Evolutionary conservation across 2,797 vertebrate species (phyloP).

Genomic region (Threskiornis aethiopicus): DNA sequence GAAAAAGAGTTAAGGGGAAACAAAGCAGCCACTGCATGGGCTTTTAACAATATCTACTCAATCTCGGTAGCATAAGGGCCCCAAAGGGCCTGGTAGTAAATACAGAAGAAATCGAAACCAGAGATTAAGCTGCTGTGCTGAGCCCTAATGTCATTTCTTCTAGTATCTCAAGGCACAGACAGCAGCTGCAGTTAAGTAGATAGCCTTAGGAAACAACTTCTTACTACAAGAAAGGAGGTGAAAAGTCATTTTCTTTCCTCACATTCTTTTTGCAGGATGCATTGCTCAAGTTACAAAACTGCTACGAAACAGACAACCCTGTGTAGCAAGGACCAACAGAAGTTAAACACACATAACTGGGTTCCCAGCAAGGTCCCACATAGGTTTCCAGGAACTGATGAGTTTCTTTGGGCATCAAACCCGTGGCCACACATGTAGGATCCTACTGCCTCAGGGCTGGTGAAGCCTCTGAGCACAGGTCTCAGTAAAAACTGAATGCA

Average conservation of each 20-base stretch:
- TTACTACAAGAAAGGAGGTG: not conserved
- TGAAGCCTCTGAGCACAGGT: not conserved
- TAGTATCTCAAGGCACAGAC: not conserved
- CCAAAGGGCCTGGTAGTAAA: not conserved
- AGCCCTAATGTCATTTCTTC: not conserved
- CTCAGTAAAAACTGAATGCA: not conserved
- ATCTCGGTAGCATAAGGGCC: accelerated
- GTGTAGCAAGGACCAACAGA: not conserved
- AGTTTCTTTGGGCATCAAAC: not conserved
- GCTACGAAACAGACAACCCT: not conserved
- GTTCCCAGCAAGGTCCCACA: not conserved
- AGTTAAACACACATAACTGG: not conserved
- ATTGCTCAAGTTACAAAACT: not conserved
- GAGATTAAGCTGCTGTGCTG: not conserved
- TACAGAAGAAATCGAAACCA: not conserved
- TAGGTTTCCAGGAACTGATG: not conserved
- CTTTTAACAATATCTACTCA: not conserved
- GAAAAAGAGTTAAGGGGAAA: slow-evolving; percentile 22
- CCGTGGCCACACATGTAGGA: not conserved
- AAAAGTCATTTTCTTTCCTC: slow-evolving; percentile 1
- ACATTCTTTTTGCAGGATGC: not conserved
- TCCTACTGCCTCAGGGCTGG: not conserved
- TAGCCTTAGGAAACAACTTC: slow-evolving; percentile 35
- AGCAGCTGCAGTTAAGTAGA: slow-evolving; percentile 18
- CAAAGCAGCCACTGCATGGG: not conserved